Base-by-base conservation (phyloP, 2,888 invertebrate genomes). In the Uropetala carovei region DNA sequence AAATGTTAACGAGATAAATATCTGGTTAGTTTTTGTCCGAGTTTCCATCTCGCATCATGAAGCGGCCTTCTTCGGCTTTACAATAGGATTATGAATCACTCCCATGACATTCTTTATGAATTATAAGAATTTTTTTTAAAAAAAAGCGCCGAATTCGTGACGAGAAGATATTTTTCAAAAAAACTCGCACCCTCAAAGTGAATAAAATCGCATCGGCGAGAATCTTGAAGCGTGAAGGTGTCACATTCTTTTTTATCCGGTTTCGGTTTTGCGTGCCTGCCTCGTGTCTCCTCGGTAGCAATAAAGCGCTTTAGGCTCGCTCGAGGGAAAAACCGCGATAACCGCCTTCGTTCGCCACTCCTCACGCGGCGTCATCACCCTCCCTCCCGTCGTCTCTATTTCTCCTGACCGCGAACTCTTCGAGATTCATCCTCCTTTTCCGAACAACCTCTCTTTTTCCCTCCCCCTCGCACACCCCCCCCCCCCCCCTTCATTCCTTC, bases 221-320 rank as follows among this genome's bases (percentile, higher is more conserved):
- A 75, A 11, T 8, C 10, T 75, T 9, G 75, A 27, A 14, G 43
- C 43, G 43, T 43, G 75, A 27, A 75, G 75, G 75, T 27, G 68
- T 10, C 68, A n/a, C n/a, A n/a, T 68, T 22, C 68, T 11, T 75
- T 75, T 75, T 75, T 75, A 27, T 22, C 75, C 22, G 75, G 75
- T 75, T 75, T 75, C 75, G 75, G 27, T 75, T 75, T 75, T 75
- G 75, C 75, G 75, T 75, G 75, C 75, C 27, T 27, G 75, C 75
- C 75, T 75, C 75, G 13, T 75, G 27, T 75, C 75, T 75, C 75
- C 75, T 75, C 75, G 75, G 75, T 75, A 75, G 75, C 75, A 75
- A 27, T 75, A 75, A 75, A 75, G 75, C 75, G 22, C 75, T 27
- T 75, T 9, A 68, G 68, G 22, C 22, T n/a, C 75, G 75, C 75